Evolutionary conservation across 2,797 vertebrate species (phyloP).

Genomic region (Mus caroli): DNA sequence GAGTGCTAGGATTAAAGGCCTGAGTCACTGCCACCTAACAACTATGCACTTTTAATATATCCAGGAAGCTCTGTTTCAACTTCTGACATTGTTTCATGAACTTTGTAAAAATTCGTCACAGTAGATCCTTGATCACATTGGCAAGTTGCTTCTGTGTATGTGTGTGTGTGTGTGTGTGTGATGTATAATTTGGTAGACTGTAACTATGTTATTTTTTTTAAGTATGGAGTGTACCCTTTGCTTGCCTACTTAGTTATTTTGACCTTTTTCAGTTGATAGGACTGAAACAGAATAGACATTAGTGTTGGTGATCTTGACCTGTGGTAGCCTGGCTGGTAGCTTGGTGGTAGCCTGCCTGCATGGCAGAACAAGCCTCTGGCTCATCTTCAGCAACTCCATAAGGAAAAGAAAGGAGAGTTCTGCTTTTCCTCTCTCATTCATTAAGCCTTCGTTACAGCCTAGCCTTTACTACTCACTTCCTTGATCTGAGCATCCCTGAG

Average conservation of each 20-base stretch:
- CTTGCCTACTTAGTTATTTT: neutral
- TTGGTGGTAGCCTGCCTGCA: neutral
- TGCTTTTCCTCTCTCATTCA: neutral
- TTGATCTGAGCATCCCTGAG: neutral
- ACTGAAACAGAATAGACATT: neutral
- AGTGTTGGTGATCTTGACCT: neutral
- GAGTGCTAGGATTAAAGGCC: neutral
- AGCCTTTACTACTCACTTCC: neutral
- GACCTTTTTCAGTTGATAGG: neutral
- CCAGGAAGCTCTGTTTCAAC: neutral
- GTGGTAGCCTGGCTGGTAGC: neutral
- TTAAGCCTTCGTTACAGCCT: neutral
- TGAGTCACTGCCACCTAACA: neutral
- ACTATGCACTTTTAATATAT: neutral
- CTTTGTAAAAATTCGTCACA: neutral
- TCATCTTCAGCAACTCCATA: neutral
- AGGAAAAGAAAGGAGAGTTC: neutral
- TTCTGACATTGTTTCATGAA: neutral
- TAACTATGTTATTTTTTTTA: neutral
- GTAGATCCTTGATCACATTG: neutral
- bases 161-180: neutral
- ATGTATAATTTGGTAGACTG: neutral
- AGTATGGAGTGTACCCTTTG: neutral
- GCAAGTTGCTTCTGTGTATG: neutral
- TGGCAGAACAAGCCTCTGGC: neutral